Evolutionary conservation across 2,113 vertebrate species (phyloP).

Genomic region (Paradisaea rubra): DNA sequence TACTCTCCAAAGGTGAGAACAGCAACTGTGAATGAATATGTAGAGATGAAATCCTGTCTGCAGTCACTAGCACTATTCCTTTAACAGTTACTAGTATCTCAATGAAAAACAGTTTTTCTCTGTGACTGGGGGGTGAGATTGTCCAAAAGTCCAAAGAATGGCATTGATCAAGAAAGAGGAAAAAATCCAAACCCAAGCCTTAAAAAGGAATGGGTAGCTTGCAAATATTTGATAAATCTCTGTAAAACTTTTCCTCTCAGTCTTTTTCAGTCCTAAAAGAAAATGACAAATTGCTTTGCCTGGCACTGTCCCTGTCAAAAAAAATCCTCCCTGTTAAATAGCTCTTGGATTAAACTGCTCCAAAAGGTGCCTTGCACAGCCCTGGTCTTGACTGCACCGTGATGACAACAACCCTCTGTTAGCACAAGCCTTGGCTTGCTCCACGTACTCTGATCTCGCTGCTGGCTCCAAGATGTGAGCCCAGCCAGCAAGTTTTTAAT

Average conservation of each 20-base stretch:
- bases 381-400: not conserved
- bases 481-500: not conserved
- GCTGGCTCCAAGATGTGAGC: not conserved
- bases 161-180: not conserved
- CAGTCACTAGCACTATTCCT: not conserved
- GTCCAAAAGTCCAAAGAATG: not conserved
- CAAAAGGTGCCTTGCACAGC: not conserved
- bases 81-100: not conserved
- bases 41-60: not conserved
- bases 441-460: not conserved
- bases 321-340: not conserved
- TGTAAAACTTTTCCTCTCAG: not conserved
- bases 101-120: not conserved
- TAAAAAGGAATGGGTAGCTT: not conserved
- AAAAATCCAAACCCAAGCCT: not conserved
- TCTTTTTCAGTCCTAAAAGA: not conserved
- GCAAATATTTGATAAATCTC: not conserved
- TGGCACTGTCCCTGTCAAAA: not conserved
- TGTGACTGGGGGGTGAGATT: not conserved
- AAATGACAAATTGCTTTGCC: not conserved
- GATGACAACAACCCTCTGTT: not conserved
- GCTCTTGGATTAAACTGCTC: not conserved
- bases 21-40: conserved; percentile 25
- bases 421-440: not conserved
- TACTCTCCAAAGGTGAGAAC: not conserved